A percentile compares a stretch with the other conserved stretches of the same genome.
These are phyloP conservation scores for Fregata magnificens DNA, from an alignment of 2,113 vertebrate genomes.

Conservation along the genomic window DNA sequence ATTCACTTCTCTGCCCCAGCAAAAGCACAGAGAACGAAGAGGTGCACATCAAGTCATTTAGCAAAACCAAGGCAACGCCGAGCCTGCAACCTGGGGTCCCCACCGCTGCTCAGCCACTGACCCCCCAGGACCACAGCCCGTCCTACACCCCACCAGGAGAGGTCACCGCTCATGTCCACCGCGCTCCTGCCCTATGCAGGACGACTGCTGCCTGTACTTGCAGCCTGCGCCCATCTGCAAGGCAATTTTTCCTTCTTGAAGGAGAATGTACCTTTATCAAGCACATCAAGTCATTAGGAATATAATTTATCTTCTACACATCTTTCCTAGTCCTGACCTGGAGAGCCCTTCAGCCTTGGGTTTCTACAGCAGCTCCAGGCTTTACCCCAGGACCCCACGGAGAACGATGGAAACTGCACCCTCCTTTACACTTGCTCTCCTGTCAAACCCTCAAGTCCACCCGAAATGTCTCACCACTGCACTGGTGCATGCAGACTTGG, in stretches of 20 bases:
- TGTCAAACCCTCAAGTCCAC: not conserved
- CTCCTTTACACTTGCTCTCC: not conserved
- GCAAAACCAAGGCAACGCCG: fast-evolving
- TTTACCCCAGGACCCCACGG: not conserved
- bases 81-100: no score
- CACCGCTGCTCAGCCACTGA: not conserved
- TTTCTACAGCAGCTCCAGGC: not conserved
- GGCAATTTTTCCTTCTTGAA: not conserved
- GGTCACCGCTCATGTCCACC: not conserved
- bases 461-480: not conserved
- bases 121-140: not conserved
- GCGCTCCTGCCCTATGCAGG: fast-evolving
- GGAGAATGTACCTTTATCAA: not conserved
- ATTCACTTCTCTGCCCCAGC: not conserved
- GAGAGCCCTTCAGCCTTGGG: not conserved
- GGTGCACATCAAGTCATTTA: fast-evolving
- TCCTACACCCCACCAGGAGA: not conserved
- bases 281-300: not conserved
- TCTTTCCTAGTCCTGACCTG: not conserved
- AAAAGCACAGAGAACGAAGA: fast-evolving
- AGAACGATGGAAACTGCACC: not conserved
- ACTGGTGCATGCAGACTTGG: not conserved
- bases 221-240: not conserved
- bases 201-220: not conserved
- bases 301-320: not conserved